These are phyloP conservation scores for Masticophis lateralis DNA, from an alignment of 2,797 vertebrate genomes.

Conservation along the genomic window DNA sequence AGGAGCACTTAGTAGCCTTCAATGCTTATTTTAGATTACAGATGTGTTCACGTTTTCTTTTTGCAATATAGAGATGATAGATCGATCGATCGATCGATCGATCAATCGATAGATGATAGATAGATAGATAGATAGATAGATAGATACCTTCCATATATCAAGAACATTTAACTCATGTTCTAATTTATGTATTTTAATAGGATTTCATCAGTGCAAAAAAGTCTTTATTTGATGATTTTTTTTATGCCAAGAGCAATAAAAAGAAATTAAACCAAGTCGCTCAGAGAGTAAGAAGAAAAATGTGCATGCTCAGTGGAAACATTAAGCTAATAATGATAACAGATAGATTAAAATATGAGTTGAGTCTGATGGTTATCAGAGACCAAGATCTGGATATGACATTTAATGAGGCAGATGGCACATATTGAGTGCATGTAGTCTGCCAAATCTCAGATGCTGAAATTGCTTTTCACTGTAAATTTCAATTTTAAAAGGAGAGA, in stretches of 20 bases:
- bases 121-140: too few relatives aligned
- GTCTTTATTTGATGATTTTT: slow-evolving; percentile 27
- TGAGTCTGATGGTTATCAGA: background rate
- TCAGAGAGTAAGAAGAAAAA: background rate
- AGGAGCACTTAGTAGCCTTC: background rate
- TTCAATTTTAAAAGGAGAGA: background rate
- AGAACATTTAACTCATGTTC: slow-evolving; percentile 45
- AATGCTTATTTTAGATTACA: background rate
- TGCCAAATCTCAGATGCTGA: background rate
- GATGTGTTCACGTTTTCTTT: background rate
- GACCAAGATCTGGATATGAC: background rate
- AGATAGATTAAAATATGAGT: background rate
- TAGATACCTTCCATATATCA: background rate
- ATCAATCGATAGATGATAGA: too few relatives aligned
- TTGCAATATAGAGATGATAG: too few relatives aligned
- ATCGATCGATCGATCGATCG: too few relatives aligned
- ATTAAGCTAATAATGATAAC: background rate
- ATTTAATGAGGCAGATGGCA: background rate
- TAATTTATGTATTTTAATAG: slow-evolving; percentile 24
- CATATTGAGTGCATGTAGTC: background rate
- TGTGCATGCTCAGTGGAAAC: background rate
- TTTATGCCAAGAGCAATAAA: background rate
- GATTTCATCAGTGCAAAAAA: slow-evolving; percentile 39
- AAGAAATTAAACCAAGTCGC: background rate
- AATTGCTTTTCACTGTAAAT: background rate